These are phyloP conservation scores for Lithobius niger DNA, from an alignment of 1,140 invertebrate species.

Conservation along the genomic window DNA sequence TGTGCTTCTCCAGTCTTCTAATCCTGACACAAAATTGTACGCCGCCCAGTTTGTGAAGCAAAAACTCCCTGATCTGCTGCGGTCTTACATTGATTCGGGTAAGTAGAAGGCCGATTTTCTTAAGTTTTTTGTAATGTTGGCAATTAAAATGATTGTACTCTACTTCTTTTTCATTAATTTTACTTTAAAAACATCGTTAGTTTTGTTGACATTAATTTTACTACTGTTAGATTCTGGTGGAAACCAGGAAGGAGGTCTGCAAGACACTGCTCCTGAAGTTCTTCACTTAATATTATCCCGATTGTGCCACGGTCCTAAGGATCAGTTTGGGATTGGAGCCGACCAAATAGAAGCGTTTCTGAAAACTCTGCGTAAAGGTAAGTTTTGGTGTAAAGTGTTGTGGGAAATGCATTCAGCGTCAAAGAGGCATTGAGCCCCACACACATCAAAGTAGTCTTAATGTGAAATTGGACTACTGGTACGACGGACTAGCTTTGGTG, in stretches of 20 bases:
- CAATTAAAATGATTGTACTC: background rate
- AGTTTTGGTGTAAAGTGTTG: no score
- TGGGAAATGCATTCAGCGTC: no score
- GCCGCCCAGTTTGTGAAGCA: slow-evolving; percentile 63
- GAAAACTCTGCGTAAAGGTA: slow-evolving; percentile 51
- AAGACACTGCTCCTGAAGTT: slow-evolving; percentile 74
- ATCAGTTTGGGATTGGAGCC: slow-evolving; percentile 36
- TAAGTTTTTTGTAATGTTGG: background rate
- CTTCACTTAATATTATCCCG: slow-evolving; percentile 63
- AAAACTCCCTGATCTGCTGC: slow-evolving; percentile 68
- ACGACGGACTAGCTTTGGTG: no score
- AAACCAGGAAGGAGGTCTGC: slow-evolving; percentile 54
- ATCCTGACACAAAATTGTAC: slow-evolving; percentile 51
- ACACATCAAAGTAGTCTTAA: no score
- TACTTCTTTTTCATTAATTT: slow-evolving; percentile 12
- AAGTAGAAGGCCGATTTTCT: slow-evolving; percentile 15
- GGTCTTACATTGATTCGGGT: slow-evolving; percentile 65
- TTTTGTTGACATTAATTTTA: no score
- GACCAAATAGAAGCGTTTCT: slow-evolving; percentile 68
- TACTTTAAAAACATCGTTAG: background rate
- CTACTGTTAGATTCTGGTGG: slow-evolving; percentile 32
- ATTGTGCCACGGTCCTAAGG: slow-evolving; percentile 37
- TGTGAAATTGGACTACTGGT: no score
- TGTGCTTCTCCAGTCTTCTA: slow-evolving; percentile 61
- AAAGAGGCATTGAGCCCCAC: no score